A percentile compares a stretch with the other conserved stretches of the same genome.
phyloP scores from a whole-genome alignment of 2,888 invertebrate genomes.

The Eupsilia transversa region DNA sequence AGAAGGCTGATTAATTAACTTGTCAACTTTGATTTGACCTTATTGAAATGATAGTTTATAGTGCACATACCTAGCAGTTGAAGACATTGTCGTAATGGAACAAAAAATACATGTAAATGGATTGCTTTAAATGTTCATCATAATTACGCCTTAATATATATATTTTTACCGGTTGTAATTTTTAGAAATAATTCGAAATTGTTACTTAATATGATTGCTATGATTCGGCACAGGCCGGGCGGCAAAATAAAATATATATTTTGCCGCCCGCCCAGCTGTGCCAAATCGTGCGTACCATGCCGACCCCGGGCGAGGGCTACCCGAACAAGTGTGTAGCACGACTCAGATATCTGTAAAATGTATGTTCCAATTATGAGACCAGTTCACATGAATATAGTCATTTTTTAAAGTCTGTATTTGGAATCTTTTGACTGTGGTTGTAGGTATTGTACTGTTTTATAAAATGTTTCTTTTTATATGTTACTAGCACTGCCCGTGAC shows the following conservation, averaged over 20 bases:
- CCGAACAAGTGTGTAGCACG: neutral
- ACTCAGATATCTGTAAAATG: neutral
- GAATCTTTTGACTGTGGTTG: conserved; percentile 56
- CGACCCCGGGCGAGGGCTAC: no score
- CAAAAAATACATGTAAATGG: neutral
- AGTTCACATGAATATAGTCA: conserved; percentile 10
- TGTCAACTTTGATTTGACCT: conserved; percentile 26
- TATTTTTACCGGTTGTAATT: conserved; percentile 17
- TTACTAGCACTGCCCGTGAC: no score
- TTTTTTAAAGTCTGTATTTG: conserved; percentile 31
- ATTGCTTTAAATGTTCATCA: conserved; percentile 3
- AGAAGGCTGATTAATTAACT: conserved; percentile 61
- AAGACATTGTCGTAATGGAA: conserved; percentile 3
- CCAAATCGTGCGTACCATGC: neutral
- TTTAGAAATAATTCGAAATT: conserved; percentile 4
- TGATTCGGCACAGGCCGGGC: no score
- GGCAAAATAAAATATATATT: neutral
- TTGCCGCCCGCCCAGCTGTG: neutral
- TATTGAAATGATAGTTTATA: conserved; percentile 17
- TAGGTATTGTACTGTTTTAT: conserved; percentile 29
- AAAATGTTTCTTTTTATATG: conserved; percentile 9
- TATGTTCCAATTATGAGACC: neutral
- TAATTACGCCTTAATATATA: conserved; percentile 21
- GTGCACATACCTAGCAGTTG: conserved; percentile 12
- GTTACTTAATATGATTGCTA: conserved; percentile 11